Conservation (phyloP, 2,888 invertebrate species). For the Eudemis profundana region DNA sequence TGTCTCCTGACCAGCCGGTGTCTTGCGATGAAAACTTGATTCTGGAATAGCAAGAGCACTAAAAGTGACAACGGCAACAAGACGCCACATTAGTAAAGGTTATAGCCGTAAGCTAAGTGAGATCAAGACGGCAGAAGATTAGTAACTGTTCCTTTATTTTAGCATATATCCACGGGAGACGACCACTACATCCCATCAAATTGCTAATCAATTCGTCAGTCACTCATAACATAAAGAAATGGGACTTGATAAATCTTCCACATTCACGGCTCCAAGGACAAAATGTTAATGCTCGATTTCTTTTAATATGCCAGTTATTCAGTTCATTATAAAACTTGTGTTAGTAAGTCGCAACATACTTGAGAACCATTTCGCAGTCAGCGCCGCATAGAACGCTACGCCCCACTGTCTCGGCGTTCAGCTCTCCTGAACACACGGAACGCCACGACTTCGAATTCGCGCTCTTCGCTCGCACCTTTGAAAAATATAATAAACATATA, state of each 20-base stretch:
- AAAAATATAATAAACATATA: background rate
- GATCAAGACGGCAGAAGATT: too few species aligned
- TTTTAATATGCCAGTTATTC: too few species aligned
- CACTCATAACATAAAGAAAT: too few species aligned
- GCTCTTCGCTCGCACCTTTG: constrained; percentile 63
- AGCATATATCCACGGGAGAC: too few species aligned
- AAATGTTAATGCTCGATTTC: background rate
- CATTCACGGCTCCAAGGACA: too few species aligned
- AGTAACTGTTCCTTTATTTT: too few species aligned
- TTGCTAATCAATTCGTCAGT: too few species aligned
- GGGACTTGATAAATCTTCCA: too few species aligned
- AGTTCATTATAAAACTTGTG: too few species aligned
- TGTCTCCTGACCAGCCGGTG: constrained; percentile 91
- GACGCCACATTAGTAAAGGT: background rate
- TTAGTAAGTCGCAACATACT: constrained; percentile 57
- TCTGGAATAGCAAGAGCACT: constrained; percentile 61
- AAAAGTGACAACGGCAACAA: constrained; percentile 12
- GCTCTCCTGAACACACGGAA: constrained; percentile 63
- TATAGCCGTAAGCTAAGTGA: too few species aligned
- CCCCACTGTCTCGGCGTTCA: constrained; percentile 62
- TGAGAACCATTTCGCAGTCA: constrained; percentile 66
- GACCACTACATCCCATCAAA: too few species aligned
- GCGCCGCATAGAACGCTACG: constrained; percentile 63
- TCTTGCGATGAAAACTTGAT: constrained; percentile 84
- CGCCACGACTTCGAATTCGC: constrained; percentile 57